A percentile compares a stretch with the other conserved stretches of the same genome.
Evolutionary conservation across 2,888 invertebrate genomes (phyloP).

Genomic region (Poecilus cupreus): DNA sequence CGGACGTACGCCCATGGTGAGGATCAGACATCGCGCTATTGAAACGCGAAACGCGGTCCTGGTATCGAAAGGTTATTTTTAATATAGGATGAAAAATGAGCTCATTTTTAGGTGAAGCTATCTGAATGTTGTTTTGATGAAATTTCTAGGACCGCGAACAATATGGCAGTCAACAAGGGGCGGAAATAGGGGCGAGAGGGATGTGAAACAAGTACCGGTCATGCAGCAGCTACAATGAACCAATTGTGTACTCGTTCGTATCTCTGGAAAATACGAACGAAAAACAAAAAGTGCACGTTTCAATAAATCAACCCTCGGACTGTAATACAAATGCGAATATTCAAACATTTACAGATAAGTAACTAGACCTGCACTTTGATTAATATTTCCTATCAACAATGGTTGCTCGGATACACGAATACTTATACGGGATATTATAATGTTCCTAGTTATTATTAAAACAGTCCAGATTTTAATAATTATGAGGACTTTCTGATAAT

Average conservation of each 20-base stretch:
- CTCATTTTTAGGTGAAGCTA: slow-evolving; percentile 51
- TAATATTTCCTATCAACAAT: slow-evolving; percentile 10
- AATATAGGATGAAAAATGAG: slow-evolving; percentile 50
- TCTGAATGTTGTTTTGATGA: slow-evolving; percentile 47
- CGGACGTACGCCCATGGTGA: slow-evolving; percentile 9
- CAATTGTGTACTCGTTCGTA: slow-evolving; percentile 40
- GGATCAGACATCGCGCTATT: slow-evolving; percentile 25
- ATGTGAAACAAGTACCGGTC: slow-evolving; percentile 17
- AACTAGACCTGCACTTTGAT: slow-evolving; percentile 4
- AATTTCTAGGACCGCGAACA: slow-evolving; percentile 50
- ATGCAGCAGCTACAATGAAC: slow-evolving; percentile 41
- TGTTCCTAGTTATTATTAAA: too few relatives aligned
- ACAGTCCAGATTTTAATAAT: too few relatives aligned
- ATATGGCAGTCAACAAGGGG: slow-evolving; percentile 45
- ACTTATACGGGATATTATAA: too few relatives aligned
- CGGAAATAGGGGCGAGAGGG: not conserved
- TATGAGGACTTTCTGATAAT: too few relatives aligned
- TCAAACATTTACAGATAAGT: slow-evolving; percentile 26
- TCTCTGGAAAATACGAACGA: slow-evolving; percentile 7
- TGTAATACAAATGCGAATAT: slow-evolving; percentile 21
- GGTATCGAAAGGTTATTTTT: slow-evolving; percentile 44
- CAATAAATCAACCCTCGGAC: slow-evolving; percentile 43
- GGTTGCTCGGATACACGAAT: not conserved
- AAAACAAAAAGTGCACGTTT: slow-evolving; percentile 18
- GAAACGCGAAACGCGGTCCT: slow-evolving; percentile 12